A percentile compares a stretch with the other conserved stretches of the same genome.
phyloP scores from a whole-genome alignment of 2,113 vertebrate species.

The Excalfactoria chinensis region DNA sequence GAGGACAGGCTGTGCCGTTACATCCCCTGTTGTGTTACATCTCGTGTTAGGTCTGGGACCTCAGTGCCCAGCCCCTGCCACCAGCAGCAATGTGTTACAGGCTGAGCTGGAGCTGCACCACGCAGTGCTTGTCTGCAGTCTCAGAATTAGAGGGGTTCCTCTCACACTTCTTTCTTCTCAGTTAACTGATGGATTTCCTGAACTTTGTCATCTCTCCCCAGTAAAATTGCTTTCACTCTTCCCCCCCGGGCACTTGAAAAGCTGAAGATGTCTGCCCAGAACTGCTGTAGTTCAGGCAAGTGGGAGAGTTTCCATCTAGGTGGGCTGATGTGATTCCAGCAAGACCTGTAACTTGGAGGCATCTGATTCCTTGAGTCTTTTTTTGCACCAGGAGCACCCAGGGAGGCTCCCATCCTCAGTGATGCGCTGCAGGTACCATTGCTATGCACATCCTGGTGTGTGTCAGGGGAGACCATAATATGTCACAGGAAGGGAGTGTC shows the following conservation, averaged over 20 bases:
- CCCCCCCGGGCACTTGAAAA: background rate
- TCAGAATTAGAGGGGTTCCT: background rate
- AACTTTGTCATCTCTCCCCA: background rate
- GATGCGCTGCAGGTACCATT: background rate
- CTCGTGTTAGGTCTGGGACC: background rate
- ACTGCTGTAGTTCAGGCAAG: background rate
- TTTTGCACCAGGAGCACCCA: background rate
- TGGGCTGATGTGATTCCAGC: background rate
- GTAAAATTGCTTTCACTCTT: background rate
- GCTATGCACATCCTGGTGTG: background rate
- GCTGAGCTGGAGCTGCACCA: background rate
- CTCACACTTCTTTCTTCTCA: background rate
- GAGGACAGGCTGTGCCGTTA: background rate
- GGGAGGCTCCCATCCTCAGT: background rate
- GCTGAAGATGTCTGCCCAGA: background rate
- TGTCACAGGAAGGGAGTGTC: background rate
- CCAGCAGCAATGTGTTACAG: background rate
- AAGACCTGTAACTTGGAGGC: background rate
- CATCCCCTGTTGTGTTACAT: background rate
- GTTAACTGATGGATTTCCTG: accelerated
- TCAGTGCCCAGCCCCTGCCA: background rate
- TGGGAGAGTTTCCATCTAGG: background rate
- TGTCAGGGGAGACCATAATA: accelerated
- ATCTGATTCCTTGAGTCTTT: accelerated
- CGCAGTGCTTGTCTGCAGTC: background rate